Evolutionary conservation across 2,888 invertebrate species (phyloP).

Genomic region (Sesia bembeciformis): DNA sequence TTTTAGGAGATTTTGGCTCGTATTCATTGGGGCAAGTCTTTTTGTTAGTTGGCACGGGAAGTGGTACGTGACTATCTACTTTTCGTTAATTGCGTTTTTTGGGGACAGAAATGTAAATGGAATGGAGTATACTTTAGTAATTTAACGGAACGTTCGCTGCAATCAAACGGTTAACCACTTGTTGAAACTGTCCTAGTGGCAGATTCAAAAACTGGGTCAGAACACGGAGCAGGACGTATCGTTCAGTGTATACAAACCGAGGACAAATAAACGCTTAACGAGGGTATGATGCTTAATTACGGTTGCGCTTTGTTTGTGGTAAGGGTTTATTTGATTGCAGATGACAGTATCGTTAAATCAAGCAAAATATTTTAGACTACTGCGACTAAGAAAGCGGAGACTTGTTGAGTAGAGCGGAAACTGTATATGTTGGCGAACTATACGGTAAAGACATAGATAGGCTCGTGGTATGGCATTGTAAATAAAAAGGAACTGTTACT

Average conservation of each 20-base stretch:
- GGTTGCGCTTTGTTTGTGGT: neutral
- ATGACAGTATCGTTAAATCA: neutral
- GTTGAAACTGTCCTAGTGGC: constrained; percentile 14
- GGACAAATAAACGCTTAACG: neutral
- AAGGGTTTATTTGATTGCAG: neutral
- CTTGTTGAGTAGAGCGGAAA: too few species aligned
- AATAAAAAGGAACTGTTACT: too few species aligned
- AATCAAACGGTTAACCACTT: constrained; percentile 15
- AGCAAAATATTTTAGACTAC: too few species aligned
- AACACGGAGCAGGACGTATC: neutral
- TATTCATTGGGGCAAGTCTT: neutral
- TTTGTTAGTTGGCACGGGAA: constrained; percentile 8
- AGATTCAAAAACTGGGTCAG: constrained; percentile 14
- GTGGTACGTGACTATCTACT: constrained; percentile 5
- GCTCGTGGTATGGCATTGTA: too few species aligned
- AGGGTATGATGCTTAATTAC: neutral
- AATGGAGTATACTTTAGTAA: neutral
- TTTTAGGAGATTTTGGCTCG: constrained; percentile 1
- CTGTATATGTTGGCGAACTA: too few species aligned
- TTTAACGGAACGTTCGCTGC: constrained; percentile 5
- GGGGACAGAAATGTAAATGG: neutral
- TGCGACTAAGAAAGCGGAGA: too few species aligned
- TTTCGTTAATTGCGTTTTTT: constrained; percentile 10
- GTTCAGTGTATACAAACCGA: neutral
- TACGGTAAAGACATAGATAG: too few species aligned